Percentiles rank a stretch among this genome's conserved stretches.
These are phyloP conservation scores for Pseudococcus viburni DNA, from an alignment of 2,888 invertebrate species.

Conservation along the genomic window DNA sequence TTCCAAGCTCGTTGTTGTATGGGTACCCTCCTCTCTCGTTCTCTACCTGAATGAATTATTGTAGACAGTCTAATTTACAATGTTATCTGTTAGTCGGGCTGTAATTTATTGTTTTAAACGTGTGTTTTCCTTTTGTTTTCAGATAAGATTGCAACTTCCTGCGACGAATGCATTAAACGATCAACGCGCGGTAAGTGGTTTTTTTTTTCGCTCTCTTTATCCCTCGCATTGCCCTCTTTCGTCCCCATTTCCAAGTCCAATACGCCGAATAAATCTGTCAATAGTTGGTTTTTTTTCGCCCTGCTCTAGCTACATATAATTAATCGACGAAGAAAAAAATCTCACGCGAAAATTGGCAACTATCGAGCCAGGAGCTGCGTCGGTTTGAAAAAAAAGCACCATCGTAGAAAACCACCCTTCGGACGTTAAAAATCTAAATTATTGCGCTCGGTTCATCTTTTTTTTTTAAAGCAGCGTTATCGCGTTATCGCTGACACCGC, in stretches of 20 bases:
- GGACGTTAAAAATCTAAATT: conserved; percentile 27
- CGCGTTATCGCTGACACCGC: conserved; percentile 44
- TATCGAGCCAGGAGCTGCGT: neutral
- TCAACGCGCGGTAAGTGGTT: conserved; percentile 5
- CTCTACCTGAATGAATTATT: conserved; percentile 61
- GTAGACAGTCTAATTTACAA: conserved; percentile 66
- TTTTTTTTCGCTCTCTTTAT: neutral
- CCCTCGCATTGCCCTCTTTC: neutral
- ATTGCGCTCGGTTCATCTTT: conserved; percentile 30
- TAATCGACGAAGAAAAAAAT: neutral
- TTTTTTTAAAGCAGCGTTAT: conserved; percentile 5
- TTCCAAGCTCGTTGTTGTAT: conserved; percentile 56
- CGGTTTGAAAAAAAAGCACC: neutral
- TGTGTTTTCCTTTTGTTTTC: conserved; percentile 61
- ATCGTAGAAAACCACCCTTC: neutral
- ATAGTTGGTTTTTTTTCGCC: conserved; percentile 4
- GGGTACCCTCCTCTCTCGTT: conserved; percentile 14
- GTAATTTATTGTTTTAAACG: conserved; percentile 65
- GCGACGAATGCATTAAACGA: conserved; percentile 65
- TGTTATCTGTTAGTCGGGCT: conserved; percentile 64
- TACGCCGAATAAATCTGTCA: conserved; percentile 22
- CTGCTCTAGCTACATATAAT: neutral
- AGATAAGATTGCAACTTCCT: conserved; percentile 66
- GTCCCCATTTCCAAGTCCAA: neutral
- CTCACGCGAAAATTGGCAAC: conserved; percentile 22